These are phyloP conservation scores for Stigmatopora argus DNA, from an alignment of 2,113 vertebrate genomes.

Conservation along the genomic window DNA sequence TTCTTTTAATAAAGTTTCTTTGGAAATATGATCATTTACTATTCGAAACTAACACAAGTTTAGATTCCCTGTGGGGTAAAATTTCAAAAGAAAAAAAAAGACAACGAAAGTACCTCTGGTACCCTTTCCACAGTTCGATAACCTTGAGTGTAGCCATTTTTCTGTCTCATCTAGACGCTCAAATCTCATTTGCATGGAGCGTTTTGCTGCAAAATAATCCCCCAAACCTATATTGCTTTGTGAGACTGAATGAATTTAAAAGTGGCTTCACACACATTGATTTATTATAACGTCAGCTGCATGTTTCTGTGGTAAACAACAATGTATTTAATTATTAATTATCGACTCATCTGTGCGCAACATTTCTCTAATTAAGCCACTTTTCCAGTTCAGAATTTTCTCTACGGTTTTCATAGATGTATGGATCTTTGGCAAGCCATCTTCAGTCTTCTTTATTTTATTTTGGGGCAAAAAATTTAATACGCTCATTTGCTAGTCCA, in stretches of 20 bases:
- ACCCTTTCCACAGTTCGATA: conserved; percentile 33
- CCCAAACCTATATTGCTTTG: conserved; percentile 51
- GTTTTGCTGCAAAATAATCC: conserved; percentile 45
- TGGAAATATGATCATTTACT: not conserved
- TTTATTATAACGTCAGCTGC: conserved; percentile 43
- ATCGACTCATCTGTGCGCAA: conserved; percentile 39
- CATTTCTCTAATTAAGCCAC: conserved; percentile 55
- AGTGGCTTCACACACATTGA: conserved; percentile 54
- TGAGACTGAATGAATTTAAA: conserved; percentile 57
- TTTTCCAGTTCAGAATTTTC: conserved; percentile 14
- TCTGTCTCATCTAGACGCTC: conserved; percentile 51
- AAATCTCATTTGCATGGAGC: conserved; percentile 57
- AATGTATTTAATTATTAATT: conserved; percentile 36
- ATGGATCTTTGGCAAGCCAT: conserved; percentile 14
- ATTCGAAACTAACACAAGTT: not conserved
- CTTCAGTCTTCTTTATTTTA: conserved; percentile 24
- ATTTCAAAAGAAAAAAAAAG: not conserved
- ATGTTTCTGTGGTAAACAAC: conserved; percentile 31
- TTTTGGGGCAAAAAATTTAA: conserved; percentile 14
- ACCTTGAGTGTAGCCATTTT: conserved; percentile 52
- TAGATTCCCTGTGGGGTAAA: not conserved
- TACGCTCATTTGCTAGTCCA: conserved; percentile 16
- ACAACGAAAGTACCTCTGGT: not conserved
- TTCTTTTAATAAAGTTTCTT: too few species aligned
- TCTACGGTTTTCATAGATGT: conserved; percentile 27